A percentile compares a stretch with the other conserved stretches of the same genome.
Conservation (phyloP, 2,888 invertebrate species). For the Yponomeuta cagnagella region DNA sequence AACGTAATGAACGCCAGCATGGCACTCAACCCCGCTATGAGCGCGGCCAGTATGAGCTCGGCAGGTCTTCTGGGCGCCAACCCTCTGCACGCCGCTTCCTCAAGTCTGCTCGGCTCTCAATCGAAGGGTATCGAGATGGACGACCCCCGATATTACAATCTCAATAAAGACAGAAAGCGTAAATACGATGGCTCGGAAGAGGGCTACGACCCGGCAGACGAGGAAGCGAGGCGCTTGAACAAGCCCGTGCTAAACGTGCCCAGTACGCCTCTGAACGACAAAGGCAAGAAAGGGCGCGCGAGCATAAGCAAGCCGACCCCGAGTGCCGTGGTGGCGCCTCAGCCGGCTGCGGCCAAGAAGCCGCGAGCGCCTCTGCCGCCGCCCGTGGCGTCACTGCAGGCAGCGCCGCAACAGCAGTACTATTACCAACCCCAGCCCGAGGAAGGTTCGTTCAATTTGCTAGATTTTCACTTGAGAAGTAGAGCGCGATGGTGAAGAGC, state of each 20-base stretch:
- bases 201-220: constrained; percentile 61
- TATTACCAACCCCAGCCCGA: constrained; percentile 76
- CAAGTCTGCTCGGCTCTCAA: constrained; percentile 48
- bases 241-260: constrained; percentile 73
- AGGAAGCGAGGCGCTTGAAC: constrained; percentile 66
- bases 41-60: constrained; percentile 50
- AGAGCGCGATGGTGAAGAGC: constrained; percentile 77
- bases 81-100: constrained; percentile 54
- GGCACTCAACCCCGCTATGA: constrained; percentile 57
- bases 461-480: constrained; percentile 75
- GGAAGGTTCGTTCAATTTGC: constrained; percentile 77
- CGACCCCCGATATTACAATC: constrained; percentile 83
- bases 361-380: constrained; percentile 62
- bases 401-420: constrained; percentile 70
- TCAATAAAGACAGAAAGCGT: constrained; percentile 83
- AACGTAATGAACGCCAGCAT: constrained; percentile 54
- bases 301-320: constrained; percentile 50
- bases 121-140: constrained; percentile 75
- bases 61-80: constrained; percentile 66
- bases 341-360: constrained; percentile 67
- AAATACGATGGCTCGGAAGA: constrained; percentile 82
- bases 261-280: constrained; percentile 63
- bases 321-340: constrained; percentile 59
- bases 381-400: constrained; percentile 61
- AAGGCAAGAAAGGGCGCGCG: constrained; percentile 61